Evolutionary conservation across 2,888 invertebrate genomes (phyloP).

Genomic region (Stegophylla sp.): DNA sequence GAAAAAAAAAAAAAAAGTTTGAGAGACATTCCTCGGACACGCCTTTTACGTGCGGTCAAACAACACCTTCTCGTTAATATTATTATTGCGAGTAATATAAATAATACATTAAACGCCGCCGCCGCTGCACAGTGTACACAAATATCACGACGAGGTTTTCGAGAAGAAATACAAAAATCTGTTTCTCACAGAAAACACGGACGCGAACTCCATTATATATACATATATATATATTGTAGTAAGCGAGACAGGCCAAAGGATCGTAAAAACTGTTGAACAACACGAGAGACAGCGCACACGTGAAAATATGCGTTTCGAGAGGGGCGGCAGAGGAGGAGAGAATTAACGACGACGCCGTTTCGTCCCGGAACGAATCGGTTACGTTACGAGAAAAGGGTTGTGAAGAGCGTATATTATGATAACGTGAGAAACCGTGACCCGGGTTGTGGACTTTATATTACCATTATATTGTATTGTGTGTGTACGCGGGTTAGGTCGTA

Average conservation of each 20-base stretch:
- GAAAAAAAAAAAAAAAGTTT: no score
- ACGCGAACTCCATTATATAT: not conserved
- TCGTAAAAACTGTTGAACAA: conserved; percentile 31
- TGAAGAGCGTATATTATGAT: no score
- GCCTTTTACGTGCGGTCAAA: conserved; percentile 48
- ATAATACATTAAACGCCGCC: conserved; percentile 28
- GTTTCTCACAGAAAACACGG: not conserved
- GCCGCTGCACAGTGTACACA: not conserved
- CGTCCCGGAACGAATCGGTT: conserved; percentile 43
- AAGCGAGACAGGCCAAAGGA: not conserved
- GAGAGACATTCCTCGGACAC: conserved; percentile 26
- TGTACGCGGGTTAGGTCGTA: conserved; percentile 10
- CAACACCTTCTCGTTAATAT: conserved; percentile 29
- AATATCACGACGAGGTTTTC: conserved; percentile 10
- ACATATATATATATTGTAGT: no score
- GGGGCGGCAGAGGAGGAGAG: no score
- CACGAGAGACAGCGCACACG: not conserved
- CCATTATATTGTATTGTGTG: not conserved
- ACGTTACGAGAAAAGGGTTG: conserved; percentile 29
- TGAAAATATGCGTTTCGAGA: conserved; percentile 28
- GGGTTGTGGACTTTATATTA: not conserved
- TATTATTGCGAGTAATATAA: conserved; percentile 28
- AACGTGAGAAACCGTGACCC: conserved; percentile 45
- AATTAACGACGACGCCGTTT: conserved; percentile 17
- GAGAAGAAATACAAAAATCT: conserved; percentile 23